Evolutionary conservation across 2,888 invertebrate genomes (phyloP), one percentile per base, ranked within the genome.

Genomic region (Adelphocoris suturalis): DNA sequence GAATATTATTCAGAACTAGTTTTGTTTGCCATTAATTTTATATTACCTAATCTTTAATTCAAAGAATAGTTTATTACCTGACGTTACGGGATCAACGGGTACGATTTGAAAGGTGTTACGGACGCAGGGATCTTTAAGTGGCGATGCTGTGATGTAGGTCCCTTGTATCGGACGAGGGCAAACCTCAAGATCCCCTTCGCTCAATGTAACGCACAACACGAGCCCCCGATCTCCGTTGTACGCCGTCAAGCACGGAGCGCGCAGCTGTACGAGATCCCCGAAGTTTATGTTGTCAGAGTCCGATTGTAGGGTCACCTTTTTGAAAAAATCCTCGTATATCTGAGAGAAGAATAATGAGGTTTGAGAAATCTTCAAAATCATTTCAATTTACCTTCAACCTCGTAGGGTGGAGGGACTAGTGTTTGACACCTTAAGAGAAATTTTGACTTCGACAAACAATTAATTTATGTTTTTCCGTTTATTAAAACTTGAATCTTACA

Each of bases 71-170:
- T 37, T 4, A 7, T 37, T 37, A 80, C 78, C 47, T 80, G 37
- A 47, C 14, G 46, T 19, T 13, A 14, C 78, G 37, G 78, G 78
- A 3, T 85, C 85, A 0, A 85, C 27, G 0, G 85, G 85, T 47
- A 85, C 7, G 85, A 85, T 85, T 46, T 85, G 85, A 61, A 85
- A 85, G 0, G 85, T 61, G n/a, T 85, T 85, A 14, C 85, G 57
- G 5, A 61, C 85, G 61, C 85, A 61, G 28, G 85, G 85, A 2
- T 37, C 46, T 16, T 85, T 61, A 28, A 23, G 61, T 0, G 57
- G 16, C 5, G 85, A 16, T 0, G 61, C 85, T 9, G 57, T 57
- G 16, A 85, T 4, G 14, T 28, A 12, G 12, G 61, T 28, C 28
- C 85, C 85, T 28, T n/a, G 28, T 37, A 55, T 19, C 0, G 55